Base-by-base conservation (phyloP, 2,797 vertebrate genomes). In the Cetoscarus ocellatus region DNA sequence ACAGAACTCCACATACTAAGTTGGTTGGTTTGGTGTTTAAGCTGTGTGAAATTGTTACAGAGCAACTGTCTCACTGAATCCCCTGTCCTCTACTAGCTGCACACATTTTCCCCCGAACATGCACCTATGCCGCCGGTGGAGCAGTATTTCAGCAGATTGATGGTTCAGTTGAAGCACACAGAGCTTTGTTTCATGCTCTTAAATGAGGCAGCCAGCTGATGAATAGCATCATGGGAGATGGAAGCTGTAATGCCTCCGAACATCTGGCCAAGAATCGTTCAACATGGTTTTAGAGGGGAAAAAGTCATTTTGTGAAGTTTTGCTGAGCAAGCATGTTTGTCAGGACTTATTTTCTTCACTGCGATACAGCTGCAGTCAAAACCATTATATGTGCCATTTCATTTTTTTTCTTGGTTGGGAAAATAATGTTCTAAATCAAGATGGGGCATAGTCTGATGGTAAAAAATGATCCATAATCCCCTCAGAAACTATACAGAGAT, bases 131-230 rank as follows among this genome's bases (percentile, higher is more conserved):
- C 74, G 79, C 70, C 73, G 67, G 35, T 5, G 43, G 55, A 70
- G 65, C 72, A 13, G 57, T 11, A 17, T 79, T 86, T 90, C 55
- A 81, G 77, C 78, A 74, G 62, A 61, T 52, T 70, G 84, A 87
- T 79, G 86, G 77, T 86, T 87, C 75, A 86, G 77, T 77, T 82
- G 74, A 70, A 75, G 70, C 65, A 79, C 71, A 88, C 81, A 85
- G 80, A 82, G 62, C 78, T 70, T 77, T 74, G 72, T 85, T 90
- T 91, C 78, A 87, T 77, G 62, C 70, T 63, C 64, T 86, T 70
- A 76, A 87, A 84, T 68, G 74, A 89, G 73, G 67, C 80, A 59
- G 79, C 63, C 68, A 77, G 63, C 56, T 70, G 67, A 50, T 76
- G 72, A 67, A 65, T 75, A 70, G 79, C 71, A 73, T 83, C 73